These are phyloP conservation scores for Pachliopta kotzebuea DNA, from an alignment of 2,888 invertebrate species.

Conservation along the genomic window DNA sequence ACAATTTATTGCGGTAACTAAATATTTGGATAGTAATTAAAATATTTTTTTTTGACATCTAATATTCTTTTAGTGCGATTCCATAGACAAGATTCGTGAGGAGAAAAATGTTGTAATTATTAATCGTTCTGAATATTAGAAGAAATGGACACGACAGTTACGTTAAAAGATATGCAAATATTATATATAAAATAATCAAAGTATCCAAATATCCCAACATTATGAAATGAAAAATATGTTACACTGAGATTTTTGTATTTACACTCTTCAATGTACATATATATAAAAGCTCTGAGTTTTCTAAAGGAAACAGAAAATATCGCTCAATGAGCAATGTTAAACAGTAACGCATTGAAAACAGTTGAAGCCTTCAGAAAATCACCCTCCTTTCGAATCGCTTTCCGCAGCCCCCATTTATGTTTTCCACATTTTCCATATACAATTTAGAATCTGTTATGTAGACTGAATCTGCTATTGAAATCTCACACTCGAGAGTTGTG, in stretches of 20 bases:
- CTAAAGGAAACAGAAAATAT: constrained; percentile 70
- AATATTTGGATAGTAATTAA: too few species aligned
- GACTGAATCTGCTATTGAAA: constrained; percentile 64
- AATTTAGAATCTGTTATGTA: constrained; percentile 60
- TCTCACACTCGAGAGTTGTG: constrained; percentile 59
- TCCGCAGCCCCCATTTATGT: constrained; percentile 67
- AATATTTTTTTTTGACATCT: too few species aligned
- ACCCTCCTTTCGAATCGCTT: constrained; percentile 69
- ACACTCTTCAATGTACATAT: constrained; percentile 39
- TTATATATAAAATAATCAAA: too few species aligned
- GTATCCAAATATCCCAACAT: too few species aligned
- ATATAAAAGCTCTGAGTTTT: constrained; percentile 52
- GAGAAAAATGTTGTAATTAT: too few species aligned
- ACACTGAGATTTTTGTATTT: constrained; percentile 6
- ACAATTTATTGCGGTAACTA: too few species aligned
- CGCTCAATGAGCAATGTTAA: constrained; percentile 73
- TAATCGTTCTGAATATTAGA: too few species aligned
- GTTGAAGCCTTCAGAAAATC: constrained; percentile 75
- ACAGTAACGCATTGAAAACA: constrained; percentile 72
- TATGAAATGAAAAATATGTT: not conserved
- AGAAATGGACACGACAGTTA: too few species aligned
- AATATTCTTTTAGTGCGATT: too few species aligned
- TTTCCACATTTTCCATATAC: constrained; percentile 74
- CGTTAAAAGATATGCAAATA: too few species aligned
- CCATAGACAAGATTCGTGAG: too few species aligned